A percentile compares a stretch with the other conserved stretches of the same genome.
These are phyloP conservation scores for Metalampra italica DNA, from an alignment of 2,888 invertebrate genomes.

Conservation along the genomic window DNA sequence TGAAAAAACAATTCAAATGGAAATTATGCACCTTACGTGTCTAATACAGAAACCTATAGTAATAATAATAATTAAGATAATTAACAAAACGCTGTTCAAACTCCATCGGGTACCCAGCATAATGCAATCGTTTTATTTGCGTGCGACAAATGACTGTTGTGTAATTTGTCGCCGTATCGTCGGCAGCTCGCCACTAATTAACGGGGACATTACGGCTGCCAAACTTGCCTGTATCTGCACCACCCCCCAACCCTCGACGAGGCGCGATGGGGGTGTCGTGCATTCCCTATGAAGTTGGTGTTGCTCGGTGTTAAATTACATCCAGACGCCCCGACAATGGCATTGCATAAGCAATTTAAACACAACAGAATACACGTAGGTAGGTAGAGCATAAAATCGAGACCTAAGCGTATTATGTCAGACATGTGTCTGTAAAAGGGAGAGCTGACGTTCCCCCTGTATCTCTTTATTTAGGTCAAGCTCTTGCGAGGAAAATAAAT, in stretches of 20 bases:
- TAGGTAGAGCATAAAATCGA: background rate
- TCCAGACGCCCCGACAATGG: conserved; percentile 11
- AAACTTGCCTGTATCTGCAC: conserved; percentile 53
- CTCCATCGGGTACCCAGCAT: background rate
- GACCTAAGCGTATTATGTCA: background rate
- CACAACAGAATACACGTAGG: conserved; percentile 1
- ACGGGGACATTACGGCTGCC: conserved; percentile 63
- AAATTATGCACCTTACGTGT: no score
- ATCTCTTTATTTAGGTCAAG: conserved; percentile 44
- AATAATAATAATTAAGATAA: background rate
- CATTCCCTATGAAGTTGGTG: conserved; percentile 33
- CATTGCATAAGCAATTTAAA: conserved; percentile 10
- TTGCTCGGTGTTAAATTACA: conserved; percentile 25
- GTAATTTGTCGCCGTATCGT: conserved; percentile 63
- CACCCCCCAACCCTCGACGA: conserved; percentile 28
- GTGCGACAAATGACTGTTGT: conserved; percentile 48
- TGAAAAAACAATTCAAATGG: no score
- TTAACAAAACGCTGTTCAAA: background rate
- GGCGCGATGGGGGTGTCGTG: conserved; percentile 5
- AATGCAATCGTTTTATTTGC: conserved; percentile 43
- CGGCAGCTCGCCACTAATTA: conserved; percentile 64
- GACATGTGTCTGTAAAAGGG: background rate
- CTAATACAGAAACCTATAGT: no score
- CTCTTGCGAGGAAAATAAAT: conserved; percentile 30
- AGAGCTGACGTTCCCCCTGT: background rate